Conservation (phyloP, 2,888 invertebrate species). For the Anaspis maculata region DNA sequence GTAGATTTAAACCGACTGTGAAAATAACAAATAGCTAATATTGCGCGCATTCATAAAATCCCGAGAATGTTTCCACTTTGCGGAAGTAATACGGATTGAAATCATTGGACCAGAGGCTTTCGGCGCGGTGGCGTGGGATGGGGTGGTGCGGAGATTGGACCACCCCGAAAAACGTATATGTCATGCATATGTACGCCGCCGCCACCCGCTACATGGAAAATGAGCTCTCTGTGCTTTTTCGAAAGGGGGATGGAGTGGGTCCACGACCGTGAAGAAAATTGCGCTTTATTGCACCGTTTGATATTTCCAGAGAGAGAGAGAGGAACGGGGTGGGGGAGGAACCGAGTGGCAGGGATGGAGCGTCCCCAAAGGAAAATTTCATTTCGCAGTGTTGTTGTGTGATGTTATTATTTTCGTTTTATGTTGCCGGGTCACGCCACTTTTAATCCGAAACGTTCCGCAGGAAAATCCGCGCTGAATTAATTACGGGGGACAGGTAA, state of each 20-base stretch:
- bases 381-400: constrained; percentile 15
- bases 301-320: constrained; percentile 13
- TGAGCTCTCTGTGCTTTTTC: no score
- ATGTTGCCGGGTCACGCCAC: constrained; percentile 21
- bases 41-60: constrained; percentile 31
- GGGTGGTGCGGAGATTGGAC: no score
- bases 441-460: constrained; percentile 18
- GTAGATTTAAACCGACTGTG: constrained; percentile 31
- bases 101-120: constrained; percentile 20
- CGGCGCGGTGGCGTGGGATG: constrained; percentile 5
- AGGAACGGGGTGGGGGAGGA: constrained; percentile 18
- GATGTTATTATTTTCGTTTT: constrained; percentile 19
- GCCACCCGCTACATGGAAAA: no score
- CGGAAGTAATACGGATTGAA: constrained; percentile 31
- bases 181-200: no score
- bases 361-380: constrained; percentile 23
- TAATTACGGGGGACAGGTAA: no score
- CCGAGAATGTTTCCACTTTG: constrained; percentile 31
- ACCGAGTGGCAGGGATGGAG: constrained; percentile 16
- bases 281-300: constrained; percentile 19
- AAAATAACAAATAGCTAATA: constrained; percentile 34
- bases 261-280: constrained; percentile 15
- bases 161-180: no score
- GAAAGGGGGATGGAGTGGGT: constrained; percentile 8
- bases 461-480: no score